Evolutionary conservation across 2,888 invertebrate species (phyloP).

Genomic region (Clivina fossor): DNA sequence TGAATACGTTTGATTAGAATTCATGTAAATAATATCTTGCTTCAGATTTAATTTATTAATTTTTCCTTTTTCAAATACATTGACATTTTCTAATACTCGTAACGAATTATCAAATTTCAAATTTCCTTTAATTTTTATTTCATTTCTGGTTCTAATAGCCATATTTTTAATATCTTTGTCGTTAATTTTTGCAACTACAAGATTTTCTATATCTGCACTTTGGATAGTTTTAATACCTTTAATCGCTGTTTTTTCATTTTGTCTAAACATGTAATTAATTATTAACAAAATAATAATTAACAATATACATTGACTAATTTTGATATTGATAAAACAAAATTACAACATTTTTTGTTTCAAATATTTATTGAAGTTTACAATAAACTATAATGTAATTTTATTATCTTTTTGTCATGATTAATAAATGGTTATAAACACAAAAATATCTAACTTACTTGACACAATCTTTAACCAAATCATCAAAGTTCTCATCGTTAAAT

Average conservation of each 20-base stretch:
- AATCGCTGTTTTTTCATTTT: conserved; percentile 35
- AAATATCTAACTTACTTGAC: conserved; percentile 41
- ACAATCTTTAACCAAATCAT: conserved; percentile 46
- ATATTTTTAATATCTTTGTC: conserved; percentile 42
- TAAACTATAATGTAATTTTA: too few species aligned
- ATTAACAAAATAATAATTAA: too few species aligned
- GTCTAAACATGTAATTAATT: conserved; percentile 1
- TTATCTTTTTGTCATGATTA: too few species aligned
- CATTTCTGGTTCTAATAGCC: conserved; percentile 39
- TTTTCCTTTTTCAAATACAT: conserved; percentile 30
- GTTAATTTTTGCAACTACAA: conserved; percentile 46
- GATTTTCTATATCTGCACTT: conserved; percentile 43
- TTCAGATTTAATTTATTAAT: conserved; percentile 41
- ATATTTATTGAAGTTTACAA: too few species aligned
- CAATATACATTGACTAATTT: not conserved
- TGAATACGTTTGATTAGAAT: conserved; percentile 17
- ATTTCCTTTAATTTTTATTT: conserved; percentile 43
- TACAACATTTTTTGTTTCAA: too few species aligned
- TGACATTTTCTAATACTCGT: conserved; percentile 38
- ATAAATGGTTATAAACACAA: too few species aligned
- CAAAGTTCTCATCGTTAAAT: conserved; percentile 47
- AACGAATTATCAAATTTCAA: conserved; percentile 43
- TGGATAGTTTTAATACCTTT: conserved; percentile 46
- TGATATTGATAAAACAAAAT: too few species aligned
- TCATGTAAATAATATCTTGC: conserved; percentile 41